Evolutionary conservation across 2,888 invertebrate genomes (phyloP).

Genomic region (Platycheirus albimanus): DNA sequence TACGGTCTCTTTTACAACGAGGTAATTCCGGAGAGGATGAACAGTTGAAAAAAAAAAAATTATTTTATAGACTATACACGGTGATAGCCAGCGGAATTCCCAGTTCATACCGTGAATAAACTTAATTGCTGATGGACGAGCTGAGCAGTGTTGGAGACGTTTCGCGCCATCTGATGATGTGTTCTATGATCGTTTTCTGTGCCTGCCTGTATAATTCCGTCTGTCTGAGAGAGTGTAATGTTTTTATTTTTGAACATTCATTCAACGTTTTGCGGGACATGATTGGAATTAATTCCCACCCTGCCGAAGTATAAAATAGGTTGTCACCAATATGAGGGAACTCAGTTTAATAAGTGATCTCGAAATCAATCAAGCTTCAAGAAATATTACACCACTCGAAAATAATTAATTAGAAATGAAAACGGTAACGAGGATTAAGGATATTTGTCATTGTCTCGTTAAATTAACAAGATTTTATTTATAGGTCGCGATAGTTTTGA

Average conservation of each 20-base stretch:
- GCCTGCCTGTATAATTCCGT: slow-evolving; percentile 59
- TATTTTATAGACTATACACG: slow-evolving; percentile 15
- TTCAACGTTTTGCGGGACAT: slow-evolving; percentile 57
- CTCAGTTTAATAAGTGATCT: slow-evolving; percentile 62
- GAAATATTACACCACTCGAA: neutral
- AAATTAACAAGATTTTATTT: slow-evolving; percentile 19
- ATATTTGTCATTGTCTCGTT: neutral
- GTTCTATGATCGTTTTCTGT: too few species aligned
- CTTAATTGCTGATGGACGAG: slow-evolving; percentile 54
- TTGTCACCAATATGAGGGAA: slow-evolving; percentile 55
- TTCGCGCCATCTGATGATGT: slow-evolving; percentile 25
- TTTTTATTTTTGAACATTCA: slow-evolving; percentile 43
- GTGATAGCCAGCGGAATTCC: slow-evolving; percentile 65
- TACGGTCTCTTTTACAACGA: slow-evolving; percentile 41
- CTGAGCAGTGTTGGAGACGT: slow-evolving; percentile 18
- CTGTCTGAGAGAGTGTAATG: slow-evolving; percentile 33
- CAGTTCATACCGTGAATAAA: slow-evolving; percentile 68
- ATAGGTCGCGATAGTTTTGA: slow-evolving; percentile 47
- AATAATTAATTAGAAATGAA: slow-evolving; percentile 39
- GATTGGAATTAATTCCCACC: slow-evolving; percentile 63
- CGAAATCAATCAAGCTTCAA: slow-evolving; percentile 29
- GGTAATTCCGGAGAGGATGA: slow-evolving; percentile 54
- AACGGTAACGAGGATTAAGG: slow-evolving; percentile 57
- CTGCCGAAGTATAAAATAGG: slow-evolving; percentile 64
- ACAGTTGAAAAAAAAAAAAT: slow-evolving; percentile 25